These are phyloP conservation scores for Eulemur coronatus DNA, from an alignment of 2,797 vertebrate species.

Conservation along the genomic window DNA sequence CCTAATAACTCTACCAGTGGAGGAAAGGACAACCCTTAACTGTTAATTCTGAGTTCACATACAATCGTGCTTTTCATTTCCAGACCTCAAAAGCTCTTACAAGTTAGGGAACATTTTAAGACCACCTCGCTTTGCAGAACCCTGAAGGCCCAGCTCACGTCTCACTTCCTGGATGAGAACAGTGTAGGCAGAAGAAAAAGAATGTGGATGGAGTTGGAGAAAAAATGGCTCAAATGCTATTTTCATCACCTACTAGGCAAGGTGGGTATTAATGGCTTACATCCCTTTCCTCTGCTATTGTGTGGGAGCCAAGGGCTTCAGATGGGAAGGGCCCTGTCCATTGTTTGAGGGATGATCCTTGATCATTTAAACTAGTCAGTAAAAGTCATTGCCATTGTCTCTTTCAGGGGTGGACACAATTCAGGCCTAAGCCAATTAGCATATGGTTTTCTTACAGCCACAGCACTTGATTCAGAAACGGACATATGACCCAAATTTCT, in stretches of 20 bases:
- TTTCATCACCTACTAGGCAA: background rate
- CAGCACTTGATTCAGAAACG: background rate
- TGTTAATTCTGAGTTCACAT: conserved; percentile 51
- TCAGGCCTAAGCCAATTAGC: background rate
- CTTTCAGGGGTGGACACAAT: background rate
- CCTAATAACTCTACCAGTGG: conserved; percentile 35
- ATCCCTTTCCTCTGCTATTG: background rate
- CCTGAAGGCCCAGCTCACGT: background rate
- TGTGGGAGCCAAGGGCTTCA: background rate
- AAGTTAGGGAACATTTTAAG: conserved; percentile 49
- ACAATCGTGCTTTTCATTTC: conserved; percentile 69
- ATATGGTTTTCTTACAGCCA: background rate
- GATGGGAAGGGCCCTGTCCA: background rate
- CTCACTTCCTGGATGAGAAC: background rate
- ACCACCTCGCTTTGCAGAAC: conserved; percentile 45
- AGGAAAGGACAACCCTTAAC: conserved; percentile 44
- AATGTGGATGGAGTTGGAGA: background rate
- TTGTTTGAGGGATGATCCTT: background rate
- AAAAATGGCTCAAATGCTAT: background rate
- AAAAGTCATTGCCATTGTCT: background rate
- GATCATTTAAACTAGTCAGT: background rate
- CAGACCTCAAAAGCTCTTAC: conserved; percentile 40
- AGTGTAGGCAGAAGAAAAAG: background rate
- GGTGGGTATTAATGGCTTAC: background rate
- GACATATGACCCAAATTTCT: background rate